phyloP scores from a whole-genome alignment of 2,888 invertebrate species.

The Sturmia bella region DNA sequence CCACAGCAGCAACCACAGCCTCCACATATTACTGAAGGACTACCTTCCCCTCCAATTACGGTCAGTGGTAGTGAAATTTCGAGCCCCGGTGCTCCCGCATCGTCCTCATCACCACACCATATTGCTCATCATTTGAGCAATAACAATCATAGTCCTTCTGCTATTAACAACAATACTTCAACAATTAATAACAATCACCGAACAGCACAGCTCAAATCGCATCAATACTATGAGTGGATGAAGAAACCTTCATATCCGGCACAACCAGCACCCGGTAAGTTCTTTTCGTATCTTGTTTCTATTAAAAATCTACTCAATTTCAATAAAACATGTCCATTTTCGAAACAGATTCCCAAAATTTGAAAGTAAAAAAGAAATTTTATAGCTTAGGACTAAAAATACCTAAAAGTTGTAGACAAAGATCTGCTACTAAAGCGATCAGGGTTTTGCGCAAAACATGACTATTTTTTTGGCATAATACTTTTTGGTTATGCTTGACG shows the following conservation, averaged over 20 bases:
- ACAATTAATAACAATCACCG: conserved; percentile 72
- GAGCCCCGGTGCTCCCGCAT: conserved; percentile 83
- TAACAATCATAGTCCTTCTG: conserved; percentile 67
- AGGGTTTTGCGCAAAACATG: no score
- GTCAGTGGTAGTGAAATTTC: conserved; percentile 84
- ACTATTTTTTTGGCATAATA: no score
- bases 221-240: conserved; percentile 93
- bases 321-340: not conserved
- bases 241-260: conserved; percentile 93
- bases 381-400: no score
- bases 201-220: conserved; percentile 86
- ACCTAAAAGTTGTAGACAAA: no score
- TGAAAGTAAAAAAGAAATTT: no score
- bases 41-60: conserved; percentile 85
- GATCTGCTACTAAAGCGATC: no score
- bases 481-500: no score
- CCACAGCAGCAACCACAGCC: conserved; percentile 72
- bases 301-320: not conserved
- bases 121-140: conserved; percentile 78
- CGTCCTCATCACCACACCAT: conserved; percentile 79
- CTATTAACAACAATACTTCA: conserved; percentile 73
- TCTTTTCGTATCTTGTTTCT: not conserved
- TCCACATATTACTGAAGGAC: conserved; percentile 78
- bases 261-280: conserved; percentile 91
- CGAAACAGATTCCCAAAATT: no score